phyloP scores from a whole-genome alignment of 2,113 vertebrate genomes.

The Sturnira hondurensis region DNA sequence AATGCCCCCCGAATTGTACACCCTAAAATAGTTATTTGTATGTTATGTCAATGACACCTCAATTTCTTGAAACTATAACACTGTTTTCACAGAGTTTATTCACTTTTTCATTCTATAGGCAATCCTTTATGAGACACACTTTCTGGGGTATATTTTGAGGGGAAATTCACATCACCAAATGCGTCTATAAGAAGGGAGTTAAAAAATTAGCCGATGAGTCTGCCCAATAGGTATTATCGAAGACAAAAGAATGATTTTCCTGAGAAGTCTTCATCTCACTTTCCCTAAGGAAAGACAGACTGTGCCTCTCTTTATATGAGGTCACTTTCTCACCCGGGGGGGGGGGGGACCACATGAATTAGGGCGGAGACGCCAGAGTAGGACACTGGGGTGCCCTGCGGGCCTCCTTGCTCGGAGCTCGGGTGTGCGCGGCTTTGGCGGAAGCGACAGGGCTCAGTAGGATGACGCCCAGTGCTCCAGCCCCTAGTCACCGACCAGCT shows the following conservation, averaged over 20 bases:
- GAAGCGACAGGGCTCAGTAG: constrained; percentile 7
- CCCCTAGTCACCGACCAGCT: constrained; percentile 3
- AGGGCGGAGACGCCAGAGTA: constrained; percentile 55
- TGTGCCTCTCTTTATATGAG: not conserved
- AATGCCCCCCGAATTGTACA: not conserved
- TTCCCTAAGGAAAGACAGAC: not conserved
- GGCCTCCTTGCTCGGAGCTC: constrained; percentile 53
- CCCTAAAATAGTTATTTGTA: not conserved
- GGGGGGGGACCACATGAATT: not conserved
- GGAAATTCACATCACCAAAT: not conserved
- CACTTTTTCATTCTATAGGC: constrained; percentile 40
- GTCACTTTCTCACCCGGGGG: not conserved
- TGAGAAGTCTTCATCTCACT: not conserved
- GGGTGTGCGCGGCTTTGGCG: constrained; percentile 40
- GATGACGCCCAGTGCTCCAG: not conserved
- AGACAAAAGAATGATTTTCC: not conserved
- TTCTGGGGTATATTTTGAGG: not conserved
- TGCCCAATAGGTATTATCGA: not conserved
- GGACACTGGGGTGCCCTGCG: not conserved
- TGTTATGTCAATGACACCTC: not conserved
- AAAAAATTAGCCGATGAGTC: not conserved
- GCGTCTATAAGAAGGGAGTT: not conserved
- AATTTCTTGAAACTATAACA: not conserved
- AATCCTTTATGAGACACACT: constrained; percentile 30
- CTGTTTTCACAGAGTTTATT: constrained; percentile 1